A percentile compares a stretch with the other conserved stretches of the same genome.
Conservation (phyloP, 2,797 vertebrate genomes). For the Microctenopoma stevenorrisi region DNA sequence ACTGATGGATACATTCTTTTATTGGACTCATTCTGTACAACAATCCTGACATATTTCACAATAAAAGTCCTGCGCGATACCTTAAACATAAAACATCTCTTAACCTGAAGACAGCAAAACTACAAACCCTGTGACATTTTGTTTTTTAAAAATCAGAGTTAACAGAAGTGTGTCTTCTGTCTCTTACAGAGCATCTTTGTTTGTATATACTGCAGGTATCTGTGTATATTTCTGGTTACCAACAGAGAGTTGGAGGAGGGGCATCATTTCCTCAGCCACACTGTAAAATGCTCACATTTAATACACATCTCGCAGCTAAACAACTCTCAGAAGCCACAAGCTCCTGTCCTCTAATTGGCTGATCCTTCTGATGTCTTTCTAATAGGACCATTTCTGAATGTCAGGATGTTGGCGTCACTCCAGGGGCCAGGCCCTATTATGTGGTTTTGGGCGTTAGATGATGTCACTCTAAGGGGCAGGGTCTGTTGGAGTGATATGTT, state of each 20-base stretch:
- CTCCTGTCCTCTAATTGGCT: slow-evolving; percentile 44
- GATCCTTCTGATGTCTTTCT: slow-evolving; percentile 49
- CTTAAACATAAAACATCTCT: slow-evolving; percentile 31
- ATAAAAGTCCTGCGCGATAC: slow-evolving; percentile 14
- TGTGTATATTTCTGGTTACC: slow-evolving; percentile 81
- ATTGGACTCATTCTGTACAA: background rate
- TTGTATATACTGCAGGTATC: slow-evolving; percentile 81
- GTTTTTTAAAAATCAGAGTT: background rate
- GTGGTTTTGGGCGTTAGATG: background rate
- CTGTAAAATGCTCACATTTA: slow-evolving; percentile 49
- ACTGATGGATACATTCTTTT: background rate
- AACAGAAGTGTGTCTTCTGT: slow-evolving; percentile 11
- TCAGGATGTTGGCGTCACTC: slow-evolving; percentile 40
- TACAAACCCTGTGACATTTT: slow-evolving; percentile 30
- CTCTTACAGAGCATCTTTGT: slow-evolving; percentile 38
- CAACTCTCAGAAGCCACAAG: slow-evolving; percentile 11
- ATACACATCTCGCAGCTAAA: slow-evolving; percentile 36
- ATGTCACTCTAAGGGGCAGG: too few relatives aligned
- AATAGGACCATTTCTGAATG: slow-evolving; percentile 71
- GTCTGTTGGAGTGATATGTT: slow-evolving; percentile 8
- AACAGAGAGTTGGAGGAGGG: slow-evolving; percentile 14
- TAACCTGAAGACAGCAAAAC: too few relatives aligned
- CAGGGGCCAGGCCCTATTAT: slow-evolving; percentile 9
- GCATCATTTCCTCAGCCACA: slow-evolving; percentile 46
- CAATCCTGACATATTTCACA: background rate